Percentiles rank a stretch among this genome's conserved stretches.
phyloP scores from a whole-genome alignment of 2,113 vertebrate genomes.

The Scytalopus superciliaris region DNA sequence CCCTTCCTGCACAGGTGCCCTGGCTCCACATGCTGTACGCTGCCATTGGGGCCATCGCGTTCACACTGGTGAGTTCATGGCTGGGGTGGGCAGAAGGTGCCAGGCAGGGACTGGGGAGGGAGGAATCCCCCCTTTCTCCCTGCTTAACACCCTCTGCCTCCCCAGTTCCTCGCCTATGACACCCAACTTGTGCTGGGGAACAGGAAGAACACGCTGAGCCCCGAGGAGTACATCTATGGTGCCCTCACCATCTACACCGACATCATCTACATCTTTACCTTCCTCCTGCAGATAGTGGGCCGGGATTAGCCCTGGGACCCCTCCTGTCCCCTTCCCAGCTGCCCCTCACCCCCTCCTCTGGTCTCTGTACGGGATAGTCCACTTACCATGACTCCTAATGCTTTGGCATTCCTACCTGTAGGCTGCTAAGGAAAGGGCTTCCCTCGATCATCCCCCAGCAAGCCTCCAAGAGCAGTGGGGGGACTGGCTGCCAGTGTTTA shows the following conservation, averaged over 20 bases:
- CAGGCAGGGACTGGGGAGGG: not conserved
- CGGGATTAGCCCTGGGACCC: constrained; percentile 21
- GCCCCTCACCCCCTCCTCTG: not conserved
- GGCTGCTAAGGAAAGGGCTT: constrained; percentile 11
- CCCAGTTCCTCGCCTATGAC: constrained; percentile 92
- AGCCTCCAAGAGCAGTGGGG: not conserved
- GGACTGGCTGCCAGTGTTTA: fast-evolving
- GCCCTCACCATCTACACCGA: constrained; percentile 92
- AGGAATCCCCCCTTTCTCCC: not conserved
- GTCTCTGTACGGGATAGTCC: constrained; percentile 7
- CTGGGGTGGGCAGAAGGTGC: not conserved
- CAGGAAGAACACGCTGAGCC: constrained; percentile 85
- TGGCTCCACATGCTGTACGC: constrained; percentile 97
- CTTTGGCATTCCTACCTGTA: not conserved
- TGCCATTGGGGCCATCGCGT: constrained; percentile 85
- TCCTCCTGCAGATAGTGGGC: constrained; percentile 87
- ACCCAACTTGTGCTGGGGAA: constrained; percentile 95
- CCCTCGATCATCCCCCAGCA: not conserved
- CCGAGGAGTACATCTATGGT: constrained; percentile 91
- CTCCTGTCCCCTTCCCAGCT: not conserved
- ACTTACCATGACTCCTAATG: not conserved
- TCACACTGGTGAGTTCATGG: constrained; percentile 86
- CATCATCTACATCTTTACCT: constrained; percentile 91
- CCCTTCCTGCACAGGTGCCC: constrained; percentile 70
- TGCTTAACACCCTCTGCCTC: not conserved